phyloP scores from a whole-genome alignment of 37 sponge, comb jelly and placozoan species.

The Theonella swinhoei region DNA sequence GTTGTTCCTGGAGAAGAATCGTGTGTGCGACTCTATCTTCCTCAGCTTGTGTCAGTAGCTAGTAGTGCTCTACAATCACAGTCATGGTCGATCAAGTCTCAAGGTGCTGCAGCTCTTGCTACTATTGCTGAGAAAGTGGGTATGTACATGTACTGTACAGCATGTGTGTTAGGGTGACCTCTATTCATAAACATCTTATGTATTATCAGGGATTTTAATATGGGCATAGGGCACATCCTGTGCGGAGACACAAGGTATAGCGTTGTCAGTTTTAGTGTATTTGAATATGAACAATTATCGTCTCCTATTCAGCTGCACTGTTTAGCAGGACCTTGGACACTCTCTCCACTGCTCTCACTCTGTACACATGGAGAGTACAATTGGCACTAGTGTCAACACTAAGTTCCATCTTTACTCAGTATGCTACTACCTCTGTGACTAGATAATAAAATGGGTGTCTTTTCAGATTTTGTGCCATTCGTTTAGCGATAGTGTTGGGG shows the following conservation, averaged over 20 bases:
- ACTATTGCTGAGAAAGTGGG: conserved; percentile 75
- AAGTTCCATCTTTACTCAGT: conserved; percentile 24
- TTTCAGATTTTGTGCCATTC: no score
- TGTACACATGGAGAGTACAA: conserved; percentile 54
- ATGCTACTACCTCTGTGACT: not conserved
- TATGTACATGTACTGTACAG: no score
- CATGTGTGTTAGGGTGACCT: not conserved
- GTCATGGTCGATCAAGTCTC: conserved; percentile 72
- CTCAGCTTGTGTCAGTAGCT: conserved; percentile 47
- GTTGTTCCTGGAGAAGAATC: conserved; percentile 53
- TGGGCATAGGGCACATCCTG: no score
- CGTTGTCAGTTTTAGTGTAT: not conserved
- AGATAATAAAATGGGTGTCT: no score
- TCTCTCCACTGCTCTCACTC: conserved; percentile 15
- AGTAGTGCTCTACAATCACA: conserved; percentile 39
- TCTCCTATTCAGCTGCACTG: conserved; percentile 2
- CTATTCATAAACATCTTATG: not conserved
- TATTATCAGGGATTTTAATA: not conserved
- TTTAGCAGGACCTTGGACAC: not conserved
- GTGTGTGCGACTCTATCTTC: conserved; percentile 47
- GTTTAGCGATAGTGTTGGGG: no score
- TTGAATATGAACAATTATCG: not conserved
- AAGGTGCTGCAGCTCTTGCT: conserved; percentile 69
- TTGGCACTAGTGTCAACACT: conserved; percentile 49
- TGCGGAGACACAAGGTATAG: no score